These are phyloP conservation scores for Pitta sordida DNA, from an alignment of 2,113 vertebrate genomes.

Conservation along the genomic window DNA sequence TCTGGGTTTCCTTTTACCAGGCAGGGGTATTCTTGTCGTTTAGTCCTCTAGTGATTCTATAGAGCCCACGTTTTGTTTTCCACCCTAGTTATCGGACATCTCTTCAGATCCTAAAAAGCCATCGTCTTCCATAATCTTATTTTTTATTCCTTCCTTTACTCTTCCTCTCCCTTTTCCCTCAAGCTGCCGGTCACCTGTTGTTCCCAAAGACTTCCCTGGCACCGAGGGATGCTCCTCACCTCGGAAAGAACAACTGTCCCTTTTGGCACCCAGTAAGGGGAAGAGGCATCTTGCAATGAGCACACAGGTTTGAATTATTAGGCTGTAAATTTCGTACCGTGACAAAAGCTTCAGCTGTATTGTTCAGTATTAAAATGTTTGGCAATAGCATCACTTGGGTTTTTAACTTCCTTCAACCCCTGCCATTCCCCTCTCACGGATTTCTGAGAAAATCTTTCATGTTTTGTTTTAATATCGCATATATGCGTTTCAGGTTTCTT, in stretches of 20 bases:
- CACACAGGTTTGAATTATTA: conserved; percentile 6
- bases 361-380: conserved; percentile 54
- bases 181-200: background rate
- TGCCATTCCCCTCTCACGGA: background rate
- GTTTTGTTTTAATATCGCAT: conserved; percentile 45
- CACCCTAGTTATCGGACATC: background rate
- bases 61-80: background rate
- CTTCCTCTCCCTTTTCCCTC: background rate
- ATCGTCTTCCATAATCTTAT: background rate
- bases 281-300: background rate
- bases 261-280: background rate
- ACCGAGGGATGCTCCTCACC: background rate
- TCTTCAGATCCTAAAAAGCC: background rate
- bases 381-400: background rate
- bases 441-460: conserved; percentile 52
- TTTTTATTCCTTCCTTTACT: background rate
- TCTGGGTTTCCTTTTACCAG: background rate
- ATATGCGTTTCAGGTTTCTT: conserved; percentile 47
- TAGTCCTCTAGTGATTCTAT: background rate
- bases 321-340: conserved; percentile 55
- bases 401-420: conserved; percentile 38
- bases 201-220: background rate
- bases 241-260: background rate
- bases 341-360: conserved; percentile 54
- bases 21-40: background rate